Evolutionary conservation across 1,140 invertebrate genomes (phyloP), one percentile per base, ranked within the genome.

Genomic region (Lithobius niger): DNA sequence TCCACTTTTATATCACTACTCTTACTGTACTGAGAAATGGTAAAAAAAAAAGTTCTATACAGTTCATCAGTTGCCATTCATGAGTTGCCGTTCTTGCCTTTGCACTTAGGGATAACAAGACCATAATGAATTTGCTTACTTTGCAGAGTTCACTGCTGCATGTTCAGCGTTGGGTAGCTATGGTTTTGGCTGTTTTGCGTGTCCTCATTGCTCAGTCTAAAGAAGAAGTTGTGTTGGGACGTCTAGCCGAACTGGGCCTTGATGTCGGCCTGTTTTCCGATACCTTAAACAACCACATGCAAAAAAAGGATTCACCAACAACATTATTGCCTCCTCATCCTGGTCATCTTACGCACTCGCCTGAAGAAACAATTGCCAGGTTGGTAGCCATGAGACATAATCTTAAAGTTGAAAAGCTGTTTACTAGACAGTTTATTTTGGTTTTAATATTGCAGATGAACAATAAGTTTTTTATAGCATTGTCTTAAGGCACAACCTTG

Each of bases 161-260:
- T 43, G 58, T 72, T 13, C 64, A 79, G 61, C 68, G 79, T 19
- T 90, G 86, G 80, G 65, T 89, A 42, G 81, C 81, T n/a, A 79
- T 81, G 61, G 75, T 88, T 1, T 74, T 83, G 60, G 70, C 79
- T 10, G 62, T 83, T 10, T 62, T 85, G 0, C 66, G 82, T 1
- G 71, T 80, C 1, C 71, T 86, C 25, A 79, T 88, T 69, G 80
- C 73, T 63, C 83, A 77, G 71, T 82, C 77, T 55, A 83, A 73
- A 69, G 82, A 83, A 66, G 80, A 60, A 71, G 70, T 75, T 0
- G 74, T 82, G 59, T 62, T 83, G 16, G 74, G 78, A 0, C 68
- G 79, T 31, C 64, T 81, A 6, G 70, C 75, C 27, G 79, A 81
- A 40, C 57, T 80, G 3, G 65, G 70, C 43, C 54, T 64, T 61